Conservation (phyloP, 1,140 invertebrate species). For the Aphidius gifuensis region DNA sequence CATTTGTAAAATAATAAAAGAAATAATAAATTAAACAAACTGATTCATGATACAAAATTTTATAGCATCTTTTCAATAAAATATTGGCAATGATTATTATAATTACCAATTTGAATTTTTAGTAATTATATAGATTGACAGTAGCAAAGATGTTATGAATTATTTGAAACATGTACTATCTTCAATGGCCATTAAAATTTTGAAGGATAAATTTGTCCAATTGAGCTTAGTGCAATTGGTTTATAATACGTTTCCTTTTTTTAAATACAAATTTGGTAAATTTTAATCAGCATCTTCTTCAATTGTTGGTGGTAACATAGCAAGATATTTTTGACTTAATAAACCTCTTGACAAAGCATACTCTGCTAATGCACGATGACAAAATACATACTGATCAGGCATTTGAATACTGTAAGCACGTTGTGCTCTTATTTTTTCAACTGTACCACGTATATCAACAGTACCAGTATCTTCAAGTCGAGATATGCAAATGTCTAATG, state of each 20-base stretch:
- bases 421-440: conserved; percentile 89
- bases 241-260: background rate
- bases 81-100: too few relatives aligned
- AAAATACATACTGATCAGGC: conserved; percentile 98
- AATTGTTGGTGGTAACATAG: conserved; percentile 68
- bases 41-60: too few relatives aligned
- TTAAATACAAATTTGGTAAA: conserved; percentile 28
- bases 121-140: too few relatives aligned
- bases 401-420: conserved; percentile 97
- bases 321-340: conserved; percentile 68
- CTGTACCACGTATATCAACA: conserved; percentile 87
- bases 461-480: conserved; percentile 84
- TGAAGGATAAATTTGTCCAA: too few relatives aligned
- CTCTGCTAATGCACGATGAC: conserved; percentile 90
- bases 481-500: conserved; percentile 91
- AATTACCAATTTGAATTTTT: too few relatives aligned
- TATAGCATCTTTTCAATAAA: too few relatives aligned
- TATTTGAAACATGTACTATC: too few relatives aligned
- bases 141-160: too few relatives aligned
- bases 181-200: too few relatives aligned
- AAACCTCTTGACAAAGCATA: conserved; percentile 78
- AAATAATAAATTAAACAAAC: too few relatives aligned
- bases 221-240: too few relatives aligned
- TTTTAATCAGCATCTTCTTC: conserved; percentile 75
- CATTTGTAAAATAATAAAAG: too few relatives aligned